Base-by-base conservation (phyloP, 2,888 invertebrate genomes). In the Catocala fraxini region DNA sequence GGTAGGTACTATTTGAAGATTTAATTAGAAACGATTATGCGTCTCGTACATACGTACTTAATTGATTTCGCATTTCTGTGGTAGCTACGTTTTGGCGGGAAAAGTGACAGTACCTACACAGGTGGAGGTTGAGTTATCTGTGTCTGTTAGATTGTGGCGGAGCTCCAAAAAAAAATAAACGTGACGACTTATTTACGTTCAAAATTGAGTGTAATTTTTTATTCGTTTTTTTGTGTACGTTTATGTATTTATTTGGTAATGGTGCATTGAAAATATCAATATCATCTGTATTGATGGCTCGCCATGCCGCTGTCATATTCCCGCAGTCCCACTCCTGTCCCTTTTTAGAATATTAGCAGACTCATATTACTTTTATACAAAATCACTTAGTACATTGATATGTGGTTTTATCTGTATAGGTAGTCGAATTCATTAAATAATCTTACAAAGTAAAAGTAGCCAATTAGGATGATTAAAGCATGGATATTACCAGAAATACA, bases 191-290 rank as follows among this genome's bases (percentile, higher is more conserved):
- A 57, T 65, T 73, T 66, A 51, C 53, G 58, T 69, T 73, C 69
- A 56, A 76, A 73, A 71, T 71, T 57, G 35, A 65, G 63, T 75
- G 65, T 76, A 63, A 68, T 58, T 63, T 67, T 65, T 76, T 63
- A 60, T 63, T 65, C 62, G 65, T 48, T 53, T 71, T 60, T 73
- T 39, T 39, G 7, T 58, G 47, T 71, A 69, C 5, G 56, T 76
- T 53, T 76, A 75, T 70, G 65, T 75, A 76, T 76, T 34, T 75
- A 74, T 73, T 25, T 73, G 73, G 73, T 65, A 61, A 59, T 59
- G 65, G 73, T 70, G 68, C 47, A 65, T 57, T 56, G 56, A 56
- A 48, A 49, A 45, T 39, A 45, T 69, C 63, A 71, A 47, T 68
- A 65, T 41, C 51, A 6, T 10, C 12, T 15, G 33, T 61, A 41